Conservation (phyloP, 2,113 vertebrate species). For the Odocoileus virginianus region DNA sequence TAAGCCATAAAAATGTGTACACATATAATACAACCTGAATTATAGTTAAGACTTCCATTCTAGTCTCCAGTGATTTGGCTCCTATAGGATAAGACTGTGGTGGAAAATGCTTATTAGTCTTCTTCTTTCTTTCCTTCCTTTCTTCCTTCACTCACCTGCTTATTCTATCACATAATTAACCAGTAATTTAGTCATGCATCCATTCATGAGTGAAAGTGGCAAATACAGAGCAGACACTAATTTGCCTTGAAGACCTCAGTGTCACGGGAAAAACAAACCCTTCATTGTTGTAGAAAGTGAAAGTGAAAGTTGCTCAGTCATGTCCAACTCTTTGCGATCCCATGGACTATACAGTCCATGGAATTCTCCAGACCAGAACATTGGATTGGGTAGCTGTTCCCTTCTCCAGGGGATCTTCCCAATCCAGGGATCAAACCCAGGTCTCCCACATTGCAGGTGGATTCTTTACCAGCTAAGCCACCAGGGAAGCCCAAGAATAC, state of each 20-base stretch:
- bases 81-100: neutral
- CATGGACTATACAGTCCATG: neutral
- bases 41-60: slow-evolving; percentile 26
- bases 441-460: neutral
- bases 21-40: slow-evolving; percentile 37
- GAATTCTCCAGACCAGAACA: neutral
- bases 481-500: neutral
- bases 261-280: neutral
- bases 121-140: neutral
- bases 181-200: neutral
- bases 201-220: neutral
- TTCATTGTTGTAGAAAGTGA: neutral
- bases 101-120: neutral
- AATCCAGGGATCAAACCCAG: neutral
- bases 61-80: neutral
- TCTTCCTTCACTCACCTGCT: neutral
- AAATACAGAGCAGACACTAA: neutral
- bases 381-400: neutral
- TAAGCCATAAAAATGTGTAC: slow-evolving; percentile 62
- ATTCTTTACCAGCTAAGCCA: neutral
- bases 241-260: neutral
- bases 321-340: neutral
- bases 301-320: neutral
- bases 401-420: neutral
- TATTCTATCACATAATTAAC: neutral